Evolutionary conservation across 2,797 vertebrate species (phyloP), one percentile per base, ranked within the genome.

Genomic region (Molossus molossus): DNA sequence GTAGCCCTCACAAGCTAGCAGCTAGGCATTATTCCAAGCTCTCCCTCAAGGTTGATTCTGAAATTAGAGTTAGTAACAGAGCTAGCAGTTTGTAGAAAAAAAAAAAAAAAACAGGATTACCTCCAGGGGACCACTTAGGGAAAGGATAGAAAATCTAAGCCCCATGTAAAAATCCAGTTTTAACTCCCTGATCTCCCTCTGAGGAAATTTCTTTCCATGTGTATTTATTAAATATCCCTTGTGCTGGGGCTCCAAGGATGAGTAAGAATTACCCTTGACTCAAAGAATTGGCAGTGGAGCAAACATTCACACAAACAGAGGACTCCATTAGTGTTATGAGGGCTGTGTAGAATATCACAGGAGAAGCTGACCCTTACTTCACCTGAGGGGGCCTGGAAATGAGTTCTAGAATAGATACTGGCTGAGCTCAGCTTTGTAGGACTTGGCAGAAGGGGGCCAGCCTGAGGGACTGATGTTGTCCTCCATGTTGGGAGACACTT

Each of bases 1-100:
- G 33, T 48, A 90, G n/a, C n/a, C 45, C 23, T 76, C 33, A 40
- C 55, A 13, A 70, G 58, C 62, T 62, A 18, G 64, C 70, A 85
- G 48, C 11, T 29, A 21, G 9, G 3, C 60, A 9, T 73, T 58
- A 77, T 17, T 82, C 53, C 60, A 62, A 85, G 57, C 58, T 86
- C 29, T 84, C 11, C 88, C 82, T 90, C 70, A 91, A 83, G 14
- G 45, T 20, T 40, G 33, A 84, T 73, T 83, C 87, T 55, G 70
- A 69, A 77, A 83, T 60, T 73, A 64, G 80, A 64, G 7, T 2
- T 29, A 55, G 65, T 81, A 67, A 79, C 25, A 53, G 29, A 91
- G 60, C 65, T 79, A 23, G 23, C 7, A 92, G 5, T 18, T 90
- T 48, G 9, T 55, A n/a, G 15, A 29, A 15, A 84, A 33, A 23